These are phyloP conservation scores for Carassius auratus DNA, from an alignment of 2,113 vertebrate genomes.

Conservation along the genomic window DNA sequence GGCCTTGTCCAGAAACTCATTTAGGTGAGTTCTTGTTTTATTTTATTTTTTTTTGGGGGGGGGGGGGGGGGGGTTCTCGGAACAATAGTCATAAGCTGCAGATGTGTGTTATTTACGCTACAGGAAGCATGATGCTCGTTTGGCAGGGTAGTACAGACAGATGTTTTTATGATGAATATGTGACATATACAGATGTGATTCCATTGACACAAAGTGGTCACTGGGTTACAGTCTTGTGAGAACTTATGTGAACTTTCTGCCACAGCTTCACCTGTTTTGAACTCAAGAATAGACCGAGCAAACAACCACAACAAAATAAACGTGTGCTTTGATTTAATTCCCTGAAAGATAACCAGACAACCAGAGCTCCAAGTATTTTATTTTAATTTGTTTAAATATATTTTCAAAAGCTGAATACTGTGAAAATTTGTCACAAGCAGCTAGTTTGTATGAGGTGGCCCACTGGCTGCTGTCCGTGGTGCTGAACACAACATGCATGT, in stretches of 20 bases:
- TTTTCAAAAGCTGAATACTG: background rate
- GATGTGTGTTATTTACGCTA: background rate
- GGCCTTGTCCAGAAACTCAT: constrained; percentile 27
- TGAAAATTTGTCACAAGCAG: background rate
- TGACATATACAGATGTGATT: background rate
- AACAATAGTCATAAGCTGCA: background rate
- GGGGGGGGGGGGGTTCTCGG: too few species aligned
- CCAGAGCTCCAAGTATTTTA: too few species aligned
- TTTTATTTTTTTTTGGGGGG: too few species aligned
- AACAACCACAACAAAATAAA: background rate
- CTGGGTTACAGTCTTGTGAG: background rate
- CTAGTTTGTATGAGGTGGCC: background rate
- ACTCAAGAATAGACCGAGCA: background rate
- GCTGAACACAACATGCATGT: constrained; percentile 55
- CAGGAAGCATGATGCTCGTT: background rate
- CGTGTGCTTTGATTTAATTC: background rate
- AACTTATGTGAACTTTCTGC: constrained; percentile 11
- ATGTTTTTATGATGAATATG: background rate
- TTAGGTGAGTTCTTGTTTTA: background rate
- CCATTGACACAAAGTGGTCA: background rate
- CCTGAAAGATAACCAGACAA: background rate
- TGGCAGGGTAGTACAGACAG: background rate
- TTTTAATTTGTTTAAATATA: too few species aligned
- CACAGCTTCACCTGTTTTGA: background rate
- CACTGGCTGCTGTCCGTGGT: constrained; percentile 71